Evolutionary conservation across 2,797 vertebrate species (phyloP).

Genomic region (Phoeniculus purpureus): DNA sequence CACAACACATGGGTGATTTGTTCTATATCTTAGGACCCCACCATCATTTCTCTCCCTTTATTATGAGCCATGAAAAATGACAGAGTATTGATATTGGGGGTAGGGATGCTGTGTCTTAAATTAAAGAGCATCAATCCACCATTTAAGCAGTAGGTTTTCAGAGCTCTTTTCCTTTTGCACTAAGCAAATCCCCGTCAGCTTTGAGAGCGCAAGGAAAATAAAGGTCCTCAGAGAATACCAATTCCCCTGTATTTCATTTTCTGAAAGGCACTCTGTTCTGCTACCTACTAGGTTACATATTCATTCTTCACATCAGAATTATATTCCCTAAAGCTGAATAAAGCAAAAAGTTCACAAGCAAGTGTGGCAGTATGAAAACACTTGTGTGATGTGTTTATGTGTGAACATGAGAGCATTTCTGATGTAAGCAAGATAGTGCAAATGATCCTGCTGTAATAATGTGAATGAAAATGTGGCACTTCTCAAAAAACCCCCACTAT

Average conservation of each 20-base stretch:
- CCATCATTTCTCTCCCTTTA: slow-evolving; percentile 75
- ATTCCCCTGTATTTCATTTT: slow-evolving; percentile 17
- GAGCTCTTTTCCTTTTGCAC: slow-evolving; percentile 19
- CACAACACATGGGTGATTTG: slow-evolving; percentile 75
- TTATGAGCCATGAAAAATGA: slow-evolving; percentile 76
- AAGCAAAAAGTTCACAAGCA: slow-evolving; percentile 22
- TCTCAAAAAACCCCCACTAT: slow-evolving; percentile 26
- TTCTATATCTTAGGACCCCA: slow-evolving; percentile 64
- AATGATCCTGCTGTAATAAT: background rate
- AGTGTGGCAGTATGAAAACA: background rate
- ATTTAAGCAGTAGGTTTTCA: slow-evolving; percentile 54
- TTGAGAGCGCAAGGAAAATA: slow-evolving; percentile 33
- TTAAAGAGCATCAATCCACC: slow-evolving; percentile 72
- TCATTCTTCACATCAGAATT: slow-evolving; percentile 9
- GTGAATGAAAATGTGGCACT: slow-evolving; percentile 26
- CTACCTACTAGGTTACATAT: background rate
- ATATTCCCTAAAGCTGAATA: slow-evolving; percentile 16
- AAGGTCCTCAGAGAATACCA: background rate
- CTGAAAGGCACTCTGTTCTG: background rate
- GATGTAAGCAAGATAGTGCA: slow-evolving; percentile 14
- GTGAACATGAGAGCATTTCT: background rate
- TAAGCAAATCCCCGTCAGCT: slow-evolving; percentile 38
- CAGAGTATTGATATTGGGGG: slow-evolving; percentile 85
- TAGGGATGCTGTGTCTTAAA: slow-evolving; percentile 64
- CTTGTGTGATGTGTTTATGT: background rate